phyloP scores from a whole-genome alignment of 2,888 invertebrate species.

The Chrysina gloriosa region DNA sequence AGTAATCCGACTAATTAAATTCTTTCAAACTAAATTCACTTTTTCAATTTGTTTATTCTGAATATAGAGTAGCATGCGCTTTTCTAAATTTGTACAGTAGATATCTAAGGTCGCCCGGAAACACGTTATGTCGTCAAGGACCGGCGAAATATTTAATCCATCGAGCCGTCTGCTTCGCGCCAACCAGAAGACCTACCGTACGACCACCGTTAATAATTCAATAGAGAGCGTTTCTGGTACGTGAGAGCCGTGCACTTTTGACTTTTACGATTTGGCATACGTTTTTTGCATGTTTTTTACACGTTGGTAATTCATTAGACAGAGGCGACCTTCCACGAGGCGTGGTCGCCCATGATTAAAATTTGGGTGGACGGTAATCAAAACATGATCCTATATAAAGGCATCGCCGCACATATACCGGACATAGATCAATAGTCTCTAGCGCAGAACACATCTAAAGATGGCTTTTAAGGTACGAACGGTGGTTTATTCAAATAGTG shows the following conservation, averaged over 20 bases:
- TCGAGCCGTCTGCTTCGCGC: background rate
- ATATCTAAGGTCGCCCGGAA: constrained; percentile 30
- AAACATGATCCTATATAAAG: constrained; percentile 32
- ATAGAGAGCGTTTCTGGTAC: constrained; percentile 12
- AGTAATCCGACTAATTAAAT: too few species aligned
- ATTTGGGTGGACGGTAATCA: constrained; percentile 19
- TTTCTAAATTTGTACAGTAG: background rate
- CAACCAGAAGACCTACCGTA: constrained; percentile 1
- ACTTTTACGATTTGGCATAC: constrained; percentile 32
- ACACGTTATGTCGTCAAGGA: constrained; percentile 20
- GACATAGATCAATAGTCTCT: constrained; percentile 28
- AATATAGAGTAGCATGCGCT: background rate
- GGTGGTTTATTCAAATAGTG: background rate
- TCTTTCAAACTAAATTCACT: background rate
- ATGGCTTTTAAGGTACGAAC: constrained; percentile 29
- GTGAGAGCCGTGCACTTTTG: constrained; percentile 32
- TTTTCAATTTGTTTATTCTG: background rate
- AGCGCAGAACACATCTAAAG: constrained; percentile 21
- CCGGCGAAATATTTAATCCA: background rate
- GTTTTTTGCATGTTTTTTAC: constrained; percentile 34
- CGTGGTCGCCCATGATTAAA: constrained; percentile 30
- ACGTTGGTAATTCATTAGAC: constrained; percentile 21
- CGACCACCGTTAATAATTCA: constrained; percentile 18
- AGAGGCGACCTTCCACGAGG: constrained; percentile 29
- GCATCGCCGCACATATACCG: constrained; percentile 9